Conservation (phyloP, 1,140 invertebrate species). For the Druon quercuslanigerum region DNA sequence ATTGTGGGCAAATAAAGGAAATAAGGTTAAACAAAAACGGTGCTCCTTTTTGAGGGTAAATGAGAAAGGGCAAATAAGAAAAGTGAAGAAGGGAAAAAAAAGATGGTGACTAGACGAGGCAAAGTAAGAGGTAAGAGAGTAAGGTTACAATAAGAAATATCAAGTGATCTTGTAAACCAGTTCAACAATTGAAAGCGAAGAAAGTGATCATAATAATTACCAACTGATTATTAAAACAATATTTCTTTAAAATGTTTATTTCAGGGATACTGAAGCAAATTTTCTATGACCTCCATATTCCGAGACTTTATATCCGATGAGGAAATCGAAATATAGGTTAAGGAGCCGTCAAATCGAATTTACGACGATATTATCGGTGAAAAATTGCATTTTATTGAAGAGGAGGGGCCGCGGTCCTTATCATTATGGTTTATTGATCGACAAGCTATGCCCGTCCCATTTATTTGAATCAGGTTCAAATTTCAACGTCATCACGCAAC, state of each 20-base stretch:
- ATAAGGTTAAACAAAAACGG: no score
- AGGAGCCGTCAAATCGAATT: slow-evolving; percentile 62
- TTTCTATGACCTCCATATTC: slow-evolving; percentile 6
- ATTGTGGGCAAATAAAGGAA: no score
- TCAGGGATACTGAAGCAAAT: not conserved
- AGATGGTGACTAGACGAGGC: no score
- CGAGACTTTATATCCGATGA: slow-evolving; percentile 19
- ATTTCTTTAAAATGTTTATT: not conserved
- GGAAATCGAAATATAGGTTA: slow-evolving; percentile 59
- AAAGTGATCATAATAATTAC: not conserved
- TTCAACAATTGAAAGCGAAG: not conserved
- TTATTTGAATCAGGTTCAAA: slow-evolving; percentile 19
- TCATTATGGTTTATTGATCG: slow-evolving; percentile 60
- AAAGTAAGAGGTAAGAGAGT: no score
- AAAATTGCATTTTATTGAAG: slow-evolving; percentile 63
- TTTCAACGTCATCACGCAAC: slow-evolving; percentile 12
- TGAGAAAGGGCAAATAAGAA: no score
- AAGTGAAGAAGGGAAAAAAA: no score
- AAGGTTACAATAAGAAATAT: no score
- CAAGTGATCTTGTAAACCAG: no score
- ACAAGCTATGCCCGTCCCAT: slow-evolving; percentile 11
- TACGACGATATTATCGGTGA: slow-evolving; percentile 63
- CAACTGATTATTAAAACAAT: not conserved
- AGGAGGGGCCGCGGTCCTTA: slow-evolving; percentile 34
- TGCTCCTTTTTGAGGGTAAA: no score